These are phyloP conservation scores for Fragum whitleyi DNA, from an alignment of 2,888 invertebrate genomes.

Conservation along the genomic window DNA sequence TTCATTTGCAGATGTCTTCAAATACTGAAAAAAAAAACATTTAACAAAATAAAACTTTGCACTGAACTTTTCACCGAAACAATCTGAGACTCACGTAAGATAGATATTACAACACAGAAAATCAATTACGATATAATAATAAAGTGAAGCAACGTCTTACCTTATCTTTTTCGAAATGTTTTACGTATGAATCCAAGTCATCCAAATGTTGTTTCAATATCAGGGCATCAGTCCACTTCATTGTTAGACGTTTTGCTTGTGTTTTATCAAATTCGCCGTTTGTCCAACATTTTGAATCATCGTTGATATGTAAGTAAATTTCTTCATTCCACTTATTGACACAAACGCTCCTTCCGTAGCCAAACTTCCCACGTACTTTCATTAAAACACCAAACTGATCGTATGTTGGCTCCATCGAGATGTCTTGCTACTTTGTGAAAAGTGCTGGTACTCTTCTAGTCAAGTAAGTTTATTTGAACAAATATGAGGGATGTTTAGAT, in stretches of 20 bases:
- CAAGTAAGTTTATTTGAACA: too few species aligned
- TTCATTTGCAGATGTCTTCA: neutral
- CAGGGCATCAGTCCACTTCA: slow-evolving; percentile 2
- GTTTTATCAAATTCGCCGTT: too few species aligned
- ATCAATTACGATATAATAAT: neutral
- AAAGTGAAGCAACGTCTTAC: neutral
- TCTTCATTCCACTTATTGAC: too few species aligned
- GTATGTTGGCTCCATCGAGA: neutral
- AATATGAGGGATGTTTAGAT: too few species aligned
- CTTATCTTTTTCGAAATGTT: neutral
- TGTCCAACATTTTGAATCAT: too few species aligned
- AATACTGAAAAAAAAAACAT: neutral
- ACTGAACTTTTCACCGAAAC: neutral
- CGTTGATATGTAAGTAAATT: too few species aligned
- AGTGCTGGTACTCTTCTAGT: too few species aligned
- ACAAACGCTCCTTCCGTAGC: neutral
- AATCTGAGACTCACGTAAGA: neutral
- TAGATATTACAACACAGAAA: neutral
- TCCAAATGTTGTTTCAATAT: slow-evolving; percentile 4
- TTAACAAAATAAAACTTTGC: neutral
- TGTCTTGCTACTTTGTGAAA: too few species aligned
- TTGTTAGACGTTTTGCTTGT: neutral
- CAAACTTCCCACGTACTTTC: neutral
- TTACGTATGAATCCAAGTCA: neutral
- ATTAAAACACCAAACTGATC: neutral